These are phyloP conservation scores for Myotis lucifugus DNA, from an alignment of 2,113 vertebrate species.

Conservation along the genomic window DNA sequence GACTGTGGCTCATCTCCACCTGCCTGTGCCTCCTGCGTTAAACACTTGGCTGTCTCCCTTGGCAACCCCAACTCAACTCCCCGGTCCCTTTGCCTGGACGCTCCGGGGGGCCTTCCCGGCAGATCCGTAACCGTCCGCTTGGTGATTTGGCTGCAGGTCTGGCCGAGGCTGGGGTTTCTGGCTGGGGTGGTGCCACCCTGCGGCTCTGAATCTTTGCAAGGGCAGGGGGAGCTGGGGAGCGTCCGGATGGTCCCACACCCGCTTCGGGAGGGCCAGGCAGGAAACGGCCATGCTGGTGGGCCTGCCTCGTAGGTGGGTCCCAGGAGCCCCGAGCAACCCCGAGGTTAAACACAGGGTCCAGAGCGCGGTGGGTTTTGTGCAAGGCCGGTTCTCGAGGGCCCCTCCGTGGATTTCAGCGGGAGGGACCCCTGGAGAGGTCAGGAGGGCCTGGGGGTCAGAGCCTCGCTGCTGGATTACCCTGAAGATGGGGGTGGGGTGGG, in stretches of 20 bases:
- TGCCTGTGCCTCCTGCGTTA: accelerated
- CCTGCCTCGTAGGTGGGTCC: background rate
- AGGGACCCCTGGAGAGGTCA: background rate
- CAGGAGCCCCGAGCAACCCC: background rate
- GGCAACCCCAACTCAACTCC: background rate
- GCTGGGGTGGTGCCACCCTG: background rate
- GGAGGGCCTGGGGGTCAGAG: background rate
- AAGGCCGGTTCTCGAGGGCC: background rate
- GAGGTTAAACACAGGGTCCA: background rate
- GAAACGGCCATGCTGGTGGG: accelerated
- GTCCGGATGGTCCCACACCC: accelerated
- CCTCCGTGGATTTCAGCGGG: background rate
- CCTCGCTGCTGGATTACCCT: too few species aligned
- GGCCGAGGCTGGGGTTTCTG: background rate
- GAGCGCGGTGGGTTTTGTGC: background rate
- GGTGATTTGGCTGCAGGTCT: background rate
- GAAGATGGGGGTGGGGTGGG: accelerated
- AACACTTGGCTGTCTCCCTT: background rate
- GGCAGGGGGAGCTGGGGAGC: background rate
- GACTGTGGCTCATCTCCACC: accelerated
- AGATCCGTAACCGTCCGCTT: accelerated
- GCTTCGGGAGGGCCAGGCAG: background rate
- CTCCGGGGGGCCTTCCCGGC: accelerated
- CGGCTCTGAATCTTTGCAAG: too few species aligned
- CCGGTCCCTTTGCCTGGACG: background rate